These are phyloP conservation scores for Hydrolagus colliei DNA, from an alignment of 2,797 vertebrate genomes.

Conservation along the genomic window DNA sequence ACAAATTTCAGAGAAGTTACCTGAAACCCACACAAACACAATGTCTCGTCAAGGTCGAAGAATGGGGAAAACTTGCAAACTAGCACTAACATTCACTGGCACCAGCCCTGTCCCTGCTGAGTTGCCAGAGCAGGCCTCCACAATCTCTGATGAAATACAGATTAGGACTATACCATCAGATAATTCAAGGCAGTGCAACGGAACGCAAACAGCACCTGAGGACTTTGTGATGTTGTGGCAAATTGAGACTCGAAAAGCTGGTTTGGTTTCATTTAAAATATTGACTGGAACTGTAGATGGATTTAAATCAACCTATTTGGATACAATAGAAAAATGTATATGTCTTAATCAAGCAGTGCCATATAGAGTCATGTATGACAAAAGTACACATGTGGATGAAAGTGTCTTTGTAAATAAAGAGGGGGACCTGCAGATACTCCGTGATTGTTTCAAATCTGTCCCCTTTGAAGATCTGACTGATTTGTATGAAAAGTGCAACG, in stretches of 20 bases:
- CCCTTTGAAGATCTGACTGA: conserved; percentile 82
- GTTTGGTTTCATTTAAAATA: conserved; percentile 52
- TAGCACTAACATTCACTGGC: conserved; percentile 72
- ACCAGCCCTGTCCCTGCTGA: conserved; percentile 45
- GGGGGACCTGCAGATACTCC: conserved; percentile 73
- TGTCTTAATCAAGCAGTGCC: conserved; percentile 62
- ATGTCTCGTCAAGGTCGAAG: conserved; percentile 58
- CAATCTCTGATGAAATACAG: not conserved
- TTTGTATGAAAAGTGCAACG: conserved; percentile 87
- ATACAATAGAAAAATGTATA: conserved; percentile 41
- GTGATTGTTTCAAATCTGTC: conserved; percentile 77
- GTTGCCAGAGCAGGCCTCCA: not conserved
- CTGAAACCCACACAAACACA: conserved; percentile 44
- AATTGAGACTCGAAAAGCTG: conserved; percentile 58
- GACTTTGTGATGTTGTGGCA: conserved; percentile 87
- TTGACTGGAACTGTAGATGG: conserved; percentile 58
- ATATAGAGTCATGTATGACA: conserved; percentile 76
- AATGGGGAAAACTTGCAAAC: conserved; percentile 63
- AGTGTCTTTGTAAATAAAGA: conserved; percentile 59
- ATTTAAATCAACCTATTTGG: conserved; percentile 62
- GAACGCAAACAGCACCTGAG: conserved; percentile 74
- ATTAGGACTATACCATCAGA: not conserved
- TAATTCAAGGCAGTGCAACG: conserved; percentile 27
- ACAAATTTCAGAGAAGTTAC: not conserved
- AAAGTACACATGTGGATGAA: conserved; percentile 85